phyloP scores from a whole-genome alignment of 2,888 invertebrate species.

The Bombylius major region DNA sequence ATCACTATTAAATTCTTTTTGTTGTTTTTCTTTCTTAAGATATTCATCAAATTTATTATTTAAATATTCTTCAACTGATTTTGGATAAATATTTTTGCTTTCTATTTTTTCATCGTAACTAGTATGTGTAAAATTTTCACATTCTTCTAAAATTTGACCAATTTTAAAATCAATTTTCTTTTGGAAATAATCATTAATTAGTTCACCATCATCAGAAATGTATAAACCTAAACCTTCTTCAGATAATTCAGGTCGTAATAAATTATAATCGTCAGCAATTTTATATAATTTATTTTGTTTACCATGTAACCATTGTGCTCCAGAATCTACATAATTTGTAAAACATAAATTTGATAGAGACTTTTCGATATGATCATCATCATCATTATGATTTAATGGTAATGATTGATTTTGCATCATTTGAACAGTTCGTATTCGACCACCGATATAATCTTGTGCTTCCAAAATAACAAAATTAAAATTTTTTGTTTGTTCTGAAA shows the following conservation, averaged over 20 bases:
- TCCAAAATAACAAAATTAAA: conserved; percentile 41
- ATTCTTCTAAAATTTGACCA: conserved; percentile 38
- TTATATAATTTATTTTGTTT: conserved; percentile 31
- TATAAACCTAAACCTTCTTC: conserved; percentile 45
- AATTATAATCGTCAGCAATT: conserved; percentile 25
- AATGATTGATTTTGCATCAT: neutral
- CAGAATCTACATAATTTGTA: conserved; percentile 24
- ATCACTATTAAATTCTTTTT: neutral
- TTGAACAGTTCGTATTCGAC: conserved; percentile 37
- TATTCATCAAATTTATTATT: conserved; percentile 31
- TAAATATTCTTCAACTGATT: conserved; percentile 35
- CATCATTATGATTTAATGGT: neutral
- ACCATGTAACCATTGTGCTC: conserved; percentile 37
- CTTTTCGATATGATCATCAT: neutral
- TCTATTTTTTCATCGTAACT: neutral
- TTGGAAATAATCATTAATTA: conserved; percentile 37
- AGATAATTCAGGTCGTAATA: conserved; percentile 23
- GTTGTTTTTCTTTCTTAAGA: conserved; percentile 16
- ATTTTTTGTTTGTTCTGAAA: neutral
- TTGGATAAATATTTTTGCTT: conserved; percentile 20
- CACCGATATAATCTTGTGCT: conserved; percentile 45
- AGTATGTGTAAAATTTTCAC: conserved; percentile 31
- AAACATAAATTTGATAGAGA: no score
- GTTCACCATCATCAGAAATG: conserved; percentile 37
- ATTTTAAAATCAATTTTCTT: conserved; percentile 40